A percentile compares a stretch with the other conserved stretches of the same genome.
These are phyloP conservation scores for Argyrosomus japonicus DNA, from an alignment of 2,113 vertebrate species.

Conservation along the genomic window DNA sequence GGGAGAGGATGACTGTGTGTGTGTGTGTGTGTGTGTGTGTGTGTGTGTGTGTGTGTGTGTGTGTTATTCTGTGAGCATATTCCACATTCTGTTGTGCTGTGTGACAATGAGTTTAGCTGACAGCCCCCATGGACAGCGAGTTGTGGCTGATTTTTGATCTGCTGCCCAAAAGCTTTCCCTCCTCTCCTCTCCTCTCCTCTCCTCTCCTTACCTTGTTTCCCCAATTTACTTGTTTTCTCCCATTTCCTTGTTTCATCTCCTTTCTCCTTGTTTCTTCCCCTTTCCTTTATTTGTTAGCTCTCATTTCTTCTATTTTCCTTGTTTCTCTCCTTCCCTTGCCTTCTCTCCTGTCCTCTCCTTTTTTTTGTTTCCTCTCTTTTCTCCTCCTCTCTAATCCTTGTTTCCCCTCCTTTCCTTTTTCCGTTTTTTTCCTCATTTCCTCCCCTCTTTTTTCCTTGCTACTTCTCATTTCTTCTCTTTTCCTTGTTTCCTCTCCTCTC, in stretches of 20 bases:
- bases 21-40: constrained; percentile 2
- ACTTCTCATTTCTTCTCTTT: not conserved
- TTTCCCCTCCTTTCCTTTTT: not conserved
- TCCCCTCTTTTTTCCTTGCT: not conserved
- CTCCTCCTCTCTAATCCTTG: not conserved
- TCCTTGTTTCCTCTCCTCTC: not conserved
- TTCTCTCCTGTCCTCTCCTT: not conserved
- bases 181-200: no score
- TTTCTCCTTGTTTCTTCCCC: no score
- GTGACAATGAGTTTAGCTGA: not conserved
- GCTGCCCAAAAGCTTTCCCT: constrained; percentile 12
- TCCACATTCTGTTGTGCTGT: not conserved
- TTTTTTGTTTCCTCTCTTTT: not conserved
- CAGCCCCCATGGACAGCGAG: not conserved
- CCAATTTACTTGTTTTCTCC: no score
- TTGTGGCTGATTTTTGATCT: constrained; percentile 15
- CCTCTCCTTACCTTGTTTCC: no score
- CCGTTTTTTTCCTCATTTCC: not conserved
- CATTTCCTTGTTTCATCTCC: no score
- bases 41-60: not conserved
- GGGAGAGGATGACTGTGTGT: not conserved
- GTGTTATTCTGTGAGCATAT: not conserved
- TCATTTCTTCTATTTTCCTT: not conserved
- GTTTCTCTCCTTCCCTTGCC: not conserved
- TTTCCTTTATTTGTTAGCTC: no score